Evolutionary conservation across 2,888 invertebrate genomes (phyloP), one percentile per base, ranked within the genome.

Genomic region (Tineola bisselliella): DNA sequence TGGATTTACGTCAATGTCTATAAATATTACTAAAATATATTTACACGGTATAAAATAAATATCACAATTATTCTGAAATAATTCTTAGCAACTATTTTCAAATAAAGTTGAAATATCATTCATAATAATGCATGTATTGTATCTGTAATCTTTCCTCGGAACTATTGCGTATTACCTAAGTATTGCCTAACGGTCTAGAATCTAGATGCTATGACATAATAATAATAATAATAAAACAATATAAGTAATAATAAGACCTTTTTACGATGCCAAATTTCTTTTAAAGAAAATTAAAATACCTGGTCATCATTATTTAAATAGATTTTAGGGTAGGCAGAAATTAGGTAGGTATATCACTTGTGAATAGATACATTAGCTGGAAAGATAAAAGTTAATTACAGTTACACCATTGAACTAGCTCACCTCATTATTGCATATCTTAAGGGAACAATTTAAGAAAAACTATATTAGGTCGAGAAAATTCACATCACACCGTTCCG

Each of bases 381-480:
- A 12, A 43, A n/a, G 43, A 48, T 15, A 48, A 48, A 48, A 15
- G 48, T 17, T 48, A 15, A 48, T 48, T 48, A 48, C 48, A 17
- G 13, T 82, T 81, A 75, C 81, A 78, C 76, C 82, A 83, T 73
- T 68, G 48, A 15, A 48, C 10, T n/a, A 4, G 48, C 6, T 25
- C 25, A 6, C n/a, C 54, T 54, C 48, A 15, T 48, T 48, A 15
- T 15, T 13, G 48, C 48, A 48, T 48, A 48, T 15, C 12, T n/a
- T 2, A 18, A 15, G n/a, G 18, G 19, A n/a, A 25, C 18, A 54
- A 25, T 54, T 12, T 6, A 60, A 71, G 75, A 84, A 83, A 84
- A 84, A 84, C 77, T 67, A 67, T 79, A 81, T 79, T 80, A 80
- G 83, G 84, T 75, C 84, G 84, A 83, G 86, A 84, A 84, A 83